Conservation (phyloP, 2,888 invertebrate species). For the Eurytoma adleriae region DNA sequence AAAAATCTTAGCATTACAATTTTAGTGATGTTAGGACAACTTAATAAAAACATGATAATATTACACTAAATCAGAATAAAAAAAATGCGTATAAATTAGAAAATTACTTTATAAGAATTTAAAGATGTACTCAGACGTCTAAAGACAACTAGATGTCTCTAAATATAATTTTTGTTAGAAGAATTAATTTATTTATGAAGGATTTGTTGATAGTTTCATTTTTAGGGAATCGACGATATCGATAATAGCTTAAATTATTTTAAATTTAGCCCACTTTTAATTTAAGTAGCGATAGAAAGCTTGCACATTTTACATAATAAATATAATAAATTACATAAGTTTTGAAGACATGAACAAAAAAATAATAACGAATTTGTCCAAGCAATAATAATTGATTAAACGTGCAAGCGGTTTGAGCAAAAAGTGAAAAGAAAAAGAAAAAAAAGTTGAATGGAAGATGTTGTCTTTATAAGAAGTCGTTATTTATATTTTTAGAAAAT, state of each 20-base stretch:
- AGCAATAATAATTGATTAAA: constrained; percentile 57
- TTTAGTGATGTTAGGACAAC: constrained; percentile 6
- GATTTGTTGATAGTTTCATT: too few relatives aligned
- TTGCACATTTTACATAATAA: constrained; percentile 21
- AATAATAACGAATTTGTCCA: constrained; percentile 52
- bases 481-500: constrained; percentile 57
- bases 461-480: constrained; percentile 47
- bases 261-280: too few relatives aligned
- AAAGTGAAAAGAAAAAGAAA: constrained; percentile 38
- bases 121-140: constrained; percentile 43
- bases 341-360: constrained; percentile 41
- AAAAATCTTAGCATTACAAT: neutral
- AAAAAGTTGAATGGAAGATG: constrained; percentile 24
- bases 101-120: constrained; percentile 35
- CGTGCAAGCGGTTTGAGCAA: constrained; percentile 50
- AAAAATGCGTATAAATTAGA: neutral
- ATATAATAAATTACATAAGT: constrained; percentile 25
- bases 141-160: constrained; percentile 47
- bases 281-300: neutral
- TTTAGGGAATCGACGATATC: neutral
- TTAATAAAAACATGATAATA: constrained; percentile 9
- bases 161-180: constrained; percentile 8
- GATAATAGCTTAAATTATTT: neutral
- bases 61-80: neutral
- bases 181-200: too few relatives aligned